Conservation (phyloP, 2,113 vertebrate species). For the Psammodynastes pulverulentus region DNA sequence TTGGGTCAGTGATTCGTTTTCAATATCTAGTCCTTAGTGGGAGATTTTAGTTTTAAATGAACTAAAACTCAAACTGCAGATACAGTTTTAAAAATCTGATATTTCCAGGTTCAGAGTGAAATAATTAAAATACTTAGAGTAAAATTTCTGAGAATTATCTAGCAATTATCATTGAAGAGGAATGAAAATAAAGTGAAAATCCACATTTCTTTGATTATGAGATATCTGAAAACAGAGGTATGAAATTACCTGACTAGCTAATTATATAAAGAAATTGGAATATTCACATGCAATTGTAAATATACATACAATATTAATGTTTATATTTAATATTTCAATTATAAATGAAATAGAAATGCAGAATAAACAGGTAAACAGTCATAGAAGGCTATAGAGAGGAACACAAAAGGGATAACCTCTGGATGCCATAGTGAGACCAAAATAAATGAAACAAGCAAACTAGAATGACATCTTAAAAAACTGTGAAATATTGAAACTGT, state of each 20-base stretch:
- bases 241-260: neutral
- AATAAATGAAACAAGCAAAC: constrained; percentile 57
- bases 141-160: neutral
- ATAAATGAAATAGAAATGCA: constrained; percentile 69
- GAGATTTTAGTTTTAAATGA: neutral
- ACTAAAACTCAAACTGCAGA: neutral
- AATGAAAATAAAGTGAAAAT: neutral
- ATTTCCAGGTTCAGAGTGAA: neutral
- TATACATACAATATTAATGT: neutral
- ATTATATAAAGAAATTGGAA: neutral
- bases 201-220: neutral
- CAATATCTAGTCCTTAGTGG: constrained; percentile 3
- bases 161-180: neutral
- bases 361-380: constrained; percentile 51
- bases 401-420: constrained; percentile 51
- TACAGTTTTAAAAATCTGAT: constrained; percentile 6
- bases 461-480: constrained; percentile 66
- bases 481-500: constrained; percentile 58
- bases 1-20: neutral
- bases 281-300: neutral
- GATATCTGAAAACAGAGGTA: neutral
- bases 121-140: neutral
- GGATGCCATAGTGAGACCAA: constrained; percentile 63
- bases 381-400: constrained; percentile 54
- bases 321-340: neutral